Base-by-base conservation (phyloP, 1,140 invertebrate species). In the Eupristina koningsbergeri region DNA sequence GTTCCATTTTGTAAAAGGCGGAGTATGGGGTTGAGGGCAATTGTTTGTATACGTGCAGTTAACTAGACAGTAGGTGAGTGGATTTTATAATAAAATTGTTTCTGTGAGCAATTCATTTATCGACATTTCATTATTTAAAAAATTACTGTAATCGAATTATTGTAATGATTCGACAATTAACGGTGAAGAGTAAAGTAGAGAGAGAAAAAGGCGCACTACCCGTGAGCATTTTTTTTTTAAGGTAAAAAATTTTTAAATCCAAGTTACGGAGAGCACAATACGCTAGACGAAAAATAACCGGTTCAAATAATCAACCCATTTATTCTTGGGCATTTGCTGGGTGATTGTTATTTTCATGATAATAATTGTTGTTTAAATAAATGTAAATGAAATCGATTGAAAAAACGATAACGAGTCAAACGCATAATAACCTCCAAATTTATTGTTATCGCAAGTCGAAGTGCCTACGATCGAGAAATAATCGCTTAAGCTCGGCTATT, bases 301-400 rank as follows among this genome's bases (percentile, higher is more conserved):
- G n/a, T n/a, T n/a, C n/a, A n/a, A n/a, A n/a, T n/a, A n/a, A n/a
- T n/a, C n/a, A n/a, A n/a, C n/a, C n/a, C n/a, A n/a, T 9, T 39
- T 1, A 31, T 36, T 1, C 8, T 15, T 34, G 34, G 9, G 22
- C 36, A 26, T n/a, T 71, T 71, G 67, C 41, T 22, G 22, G 67
- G 13, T 36, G 67, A 69, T 69, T 69, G 17, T 71, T 71, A 71
- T 71, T 71, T 41, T 71, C 67, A n/a, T 41, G n/a, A 41, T 36
- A 41, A 71, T 71, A 36, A 71, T 71, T n/a, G 67, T 71, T 71
- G 67, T 71, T 71, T 71, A 71, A 71, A 71, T 71, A 71, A 41
- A 71, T 71, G 26, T 71, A 22, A 22, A 41, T 41, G 67, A 36
- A 11, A 41, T 71, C 39, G 36, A 41, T 71, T 41, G 41, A 36